A percentile compares a stretch with the other conserved stretches of the same genome.
These are phyloP conservation scores for Acipenser transmontanus DNA, from an alignment of 2,797 vertebrate genomes.

Conservation along the genomic window DNA sequence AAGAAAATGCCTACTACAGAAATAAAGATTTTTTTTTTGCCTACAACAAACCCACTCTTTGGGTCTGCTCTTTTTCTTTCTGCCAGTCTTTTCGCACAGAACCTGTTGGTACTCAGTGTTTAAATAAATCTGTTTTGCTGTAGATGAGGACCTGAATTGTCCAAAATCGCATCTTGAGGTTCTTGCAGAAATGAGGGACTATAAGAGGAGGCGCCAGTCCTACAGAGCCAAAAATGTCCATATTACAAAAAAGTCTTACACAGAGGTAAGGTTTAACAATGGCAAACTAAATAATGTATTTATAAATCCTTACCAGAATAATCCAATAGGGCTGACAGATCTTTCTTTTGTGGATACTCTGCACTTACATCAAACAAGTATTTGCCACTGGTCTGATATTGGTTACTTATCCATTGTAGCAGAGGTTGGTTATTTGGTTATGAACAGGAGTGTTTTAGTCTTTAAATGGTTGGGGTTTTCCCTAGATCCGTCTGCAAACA, in stretches of 20 bases:
- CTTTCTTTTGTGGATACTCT: neutral
- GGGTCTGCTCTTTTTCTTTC: too few relatives aligned
- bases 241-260: slow-evolving; percentile 97
- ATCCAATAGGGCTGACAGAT: neutral
- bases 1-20: too few relatives aligned
- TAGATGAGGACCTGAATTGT: slow-evolving; percentile 77
- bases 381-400: neutral
- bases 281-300: neutral
- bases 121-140: slow-evolving; percentile 10
- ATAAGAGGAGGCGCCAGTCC: slow-evolving; percentile 90
- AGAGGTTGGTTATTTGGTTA: slow-evolving; percentile 4
- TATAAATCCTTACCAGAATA: neutral
- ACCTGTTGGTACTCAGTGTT: neutral
- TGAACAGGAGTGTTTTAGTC: neutral
- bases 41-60: too few relatives aligned
- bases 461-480: too few relatives aligned
- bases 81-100: too few relatives aligned
- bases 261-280: slow-evolving; percentile 67
- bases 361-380: neutral
- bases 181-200: slow-evolving; percentile 95
- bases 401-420: too few relatives aligned
- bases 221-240: slow-evolving; percentile 97
- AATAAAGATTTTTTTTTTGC: too few relatives aligned
- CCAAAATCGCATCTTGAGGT: slow-evolving; percentile 94
- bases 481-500: too few relatives aligned